phyloP scores from a whole-genome alignment of 2,888 invertebrate genomes.

The Aphrophora alni region DNA sequence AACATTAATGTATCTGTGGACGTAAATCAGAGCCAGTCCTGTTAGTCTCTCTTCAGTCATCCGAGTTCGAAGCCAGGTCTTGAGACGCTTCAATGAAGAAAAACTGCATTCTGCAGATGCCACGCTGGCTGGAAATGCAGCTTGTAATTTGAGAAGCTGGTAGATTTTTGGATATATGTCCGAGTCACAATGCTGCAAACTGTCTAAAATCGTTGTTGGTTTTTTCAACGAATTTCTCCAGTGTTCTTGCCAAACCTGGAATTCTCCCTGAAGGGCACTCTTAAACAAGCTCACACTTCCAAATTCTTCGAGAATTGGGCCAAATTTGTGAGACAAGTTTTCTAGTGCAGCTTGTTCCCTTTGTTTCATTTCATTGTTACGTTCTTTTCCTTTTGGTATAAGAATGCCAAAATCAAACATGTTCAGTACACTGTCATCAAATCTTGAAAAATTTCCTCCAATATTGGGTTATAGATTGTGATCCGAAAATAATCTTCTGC shows the following conservation, averaged over 20 bases:
- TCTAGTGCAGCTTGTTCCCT: too few species aligned
- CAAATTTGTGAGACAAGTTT: too few species aligned
- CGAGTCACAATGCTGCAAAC: slow-evolving; percentile 46
- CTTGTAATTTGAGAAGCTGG: slow-evolving; percentile 44
- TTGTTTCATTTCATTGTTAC: too few species aligned
- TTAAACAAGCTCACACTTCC: too few species aligned
- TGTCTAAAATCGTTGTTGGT: slow-evolving; percentile 45
- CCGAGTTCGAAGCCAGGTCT: slow-evolving; percentile 47
- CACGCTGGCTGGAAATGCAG: slow-evolving; percentile 48
- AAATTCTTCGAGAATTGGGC: too few species aligned
- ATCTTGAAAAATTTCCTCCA: slow-evolving; percentile 50
- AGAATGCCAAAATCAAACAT: too few species aligned
- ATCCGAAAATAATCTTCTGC: slow-evolving; percentile 49
- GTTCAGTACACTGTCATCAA: slow-evolving; percentile 18
- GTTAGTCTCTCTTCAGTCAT: slow-evolving; percentile 46
- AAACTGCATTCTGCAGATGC: slow-evolving; percentile 47
- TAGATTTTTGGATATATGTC: slow-evolving; percentile 46
- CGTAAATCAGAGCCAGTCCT: slow-evolving; percentile 43
- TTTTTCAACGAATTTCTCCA: slow-evolving; percentile 46
- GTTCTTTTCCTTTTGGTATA: too few species aligned
- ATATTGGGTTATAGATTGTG: slow-evolving; percentile 51
- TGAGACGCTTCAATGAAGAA: slow-evolving; percentile 47
- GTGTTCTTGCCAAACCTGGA: slow-evolving; percentile 17
- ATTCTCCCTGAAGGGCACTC: too few species aligned
- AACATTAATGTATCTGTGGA: slow-evolving; percentile 21